These are phyloP conservation scores for Meloidogyne chitwoodi DNA, from an alignment of 1,140 invertebrate genomes.

Conservation along the genomic window DNA sequence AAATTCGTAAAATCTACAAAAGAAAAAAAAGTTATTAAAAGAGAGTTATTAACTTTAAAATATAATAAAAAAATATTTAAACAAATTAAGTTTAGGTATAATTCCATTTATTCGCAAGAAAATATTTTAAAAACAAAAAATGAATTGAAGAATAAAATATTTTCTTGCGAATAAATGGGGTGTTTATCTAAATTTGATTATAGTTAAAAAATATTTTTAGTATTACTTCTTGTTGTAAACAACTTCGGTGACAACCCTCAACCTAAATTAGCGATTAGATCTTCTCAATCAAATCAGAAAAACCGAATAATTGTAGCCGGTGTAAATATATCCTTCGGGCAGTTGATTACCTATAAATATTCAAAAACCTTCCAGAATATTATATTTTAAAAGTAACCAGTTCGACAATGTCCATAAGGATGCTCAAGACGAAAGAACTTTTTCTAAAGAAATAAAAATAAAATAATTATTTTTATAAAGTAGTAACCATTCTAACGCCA, in stretches of 20 bases:
- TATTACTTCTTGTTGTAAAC: conserved; percentile 50
- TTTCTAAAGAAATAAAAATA: conserved; percentile 42
- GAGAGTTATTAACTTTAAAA: too few relatives aligned
- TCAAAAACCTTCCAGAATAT: background rate
- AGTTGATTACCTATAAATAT: background rate
- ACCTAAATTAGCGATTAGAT: conserved; percentile 3
- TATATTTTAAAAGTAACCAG: conserved; percentile 45
- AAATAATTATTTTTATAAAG: background rate
- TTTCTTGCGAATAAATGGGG: too few relatives aligned
- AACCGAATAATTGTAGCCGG: conserved; percentile 57
- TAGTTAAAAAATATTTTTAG: background rate
- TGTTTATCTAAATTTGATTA: too few relatives aligned
- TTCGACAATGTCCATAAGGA: conserved; percentile 50
- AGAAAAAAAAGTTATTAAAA: too few relatives aligned
- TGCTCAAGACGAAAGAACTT: conserved; percentile 51
- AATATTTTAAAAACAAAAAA: too few relatives aligned
- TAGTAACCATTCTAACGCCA: conserved; percentile 54
- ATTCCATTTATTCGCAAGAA: too few relatives aligned
- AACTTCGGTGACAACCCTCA: conserved; percentile 59
- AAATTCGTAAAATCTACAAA: conserved; percentile 42
- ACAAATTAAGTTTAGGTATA: too few relatives aligned
- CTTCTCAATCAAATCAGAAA: background rate
- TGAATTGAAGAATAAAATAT: too few relatives aligned
- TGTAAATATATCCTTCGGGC: conserved; percentile 47
- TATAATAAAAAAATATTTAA: too few relatives aligned